Evolutionary conservation across 37 sponge, comb jelly and placozoan species (phyloP).

Genomic region (Axinella damicornis): DNA sequence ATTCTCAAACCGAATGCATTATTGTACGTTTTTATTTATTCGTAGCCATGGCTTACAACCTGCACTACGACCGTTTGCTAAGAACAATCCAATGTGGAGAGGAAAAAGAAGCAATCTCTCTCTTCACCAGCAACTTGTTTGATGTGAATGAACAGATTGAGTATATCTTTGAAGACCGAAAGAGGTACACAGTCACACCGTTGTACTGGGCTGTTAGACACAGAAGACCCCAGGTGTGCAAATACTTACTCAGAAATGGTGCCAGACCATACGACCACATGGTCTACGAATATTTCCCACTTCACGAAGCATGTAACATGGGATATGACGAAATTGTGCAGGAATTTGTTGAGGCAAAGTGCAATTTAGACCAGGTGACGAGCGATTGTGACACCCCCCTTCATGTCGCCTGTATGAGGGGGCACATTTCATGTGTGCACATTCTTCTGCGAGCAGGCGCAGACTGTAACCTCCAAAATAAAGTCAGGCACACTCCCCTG

Average conservation of each 20-base stretch:
- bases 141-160: conserved; percentile 40
- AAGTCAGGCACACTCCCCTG: conserved; percentile 44
- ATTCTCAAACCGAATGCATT: too few relatives aligned
- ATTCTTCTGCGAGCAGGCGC: conserved; percentile 40
- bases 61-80: conserved; percentile 27
- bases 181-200: conserved; percentile 58
- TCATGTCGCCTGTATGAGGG: conserved; percentile 66
- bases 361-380: conserved; percentile 37
- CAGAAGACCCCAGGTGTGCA: conserved; percentile 26
- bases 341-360: conserved; percentile 36
- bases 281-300: conserved; percentile 68
- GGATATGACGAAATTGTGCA: conserved; percentile 45
- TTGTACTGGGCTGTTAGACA: conserved; percentile 60
- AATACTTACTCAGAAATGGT: conserved; percentile 43
- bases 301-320: conserved; percentile 64
- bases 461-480: conserved; percentile 22
- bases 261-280: conserved; percentile 40
- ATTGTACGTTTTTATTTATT: too few relatives aligned
- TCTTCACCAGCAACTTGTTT: conserved; percentile 25
- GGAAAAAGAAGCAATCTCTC: conserved; percentile 24
- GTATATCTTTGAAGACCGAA: conserved; percentile 57
- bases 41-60: conserved; percentile 2
- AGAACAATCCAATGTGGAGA: conserved; percentile 21
- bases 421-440: conserved; percentile 55
- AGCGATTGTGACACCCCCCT: conserved; percentile 59